Evolutionary conservation across 2,797 vertebrate genomes (phyloP), one percentile per base, ranked within the genome.

Genomic region (Halcyon leucocephala): DNA sequence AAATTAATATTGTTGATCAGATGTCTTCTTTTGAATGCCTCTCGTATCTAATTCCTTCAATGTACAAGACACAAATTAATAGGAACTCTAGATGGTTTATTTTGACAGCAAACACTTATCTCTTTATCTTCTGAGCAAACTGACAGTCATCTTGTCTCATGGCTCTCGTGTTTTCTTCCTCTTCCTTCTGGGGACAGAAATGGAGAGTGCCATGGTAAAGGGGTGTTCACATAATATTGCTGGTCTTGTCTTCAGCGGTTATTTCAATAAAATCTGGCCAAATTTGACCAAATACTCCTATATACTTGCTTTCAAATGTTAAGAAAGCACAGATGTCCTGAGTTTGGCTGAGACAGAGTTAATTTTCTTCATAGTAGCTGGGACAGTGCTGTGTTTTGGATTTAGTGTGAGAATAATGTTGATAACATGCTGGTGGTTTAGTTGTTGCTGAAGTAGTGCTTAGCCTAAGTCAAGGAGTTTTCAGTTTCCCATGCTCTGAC

Each of bases 61-160:
- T 33, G 55, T 81, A 89, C 41, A 60, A 54, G 65, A 94, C 96
- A 81, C 13, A 86, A 91, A 95, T 91, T 92, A 91, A 82, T 61
- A 80, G 52, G 15, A 65, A 44, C 28, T 81, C 16, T 8, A 71
- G 82, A 69, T 6, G 55, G 79, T 58, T 95, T 79, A 67, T 92
- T 95, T 95, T 86, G 64, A 64, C 64, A 83, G 60, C 33, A 73
- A 88, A 88, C 10, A 13, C 13, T 91, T 86, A 52, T 12, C 29
- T 78, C 46, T 84, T 84, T 79, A 48, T 64, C 44, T 90, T 90
- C 29, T 79, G 21, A 88, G 44, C 35, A 89, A 89, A 33, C 44
- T 92, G 72, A 51, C 33, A 84, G 81, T 66, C 61, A 64, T 26
- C 35, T 60, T 46, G 26, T 76, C 62, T 81, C 44, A 19, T 39